Conservation (phyloP, 2,113 vertebrate species). For the Stictonetta naevosa region DNA sequence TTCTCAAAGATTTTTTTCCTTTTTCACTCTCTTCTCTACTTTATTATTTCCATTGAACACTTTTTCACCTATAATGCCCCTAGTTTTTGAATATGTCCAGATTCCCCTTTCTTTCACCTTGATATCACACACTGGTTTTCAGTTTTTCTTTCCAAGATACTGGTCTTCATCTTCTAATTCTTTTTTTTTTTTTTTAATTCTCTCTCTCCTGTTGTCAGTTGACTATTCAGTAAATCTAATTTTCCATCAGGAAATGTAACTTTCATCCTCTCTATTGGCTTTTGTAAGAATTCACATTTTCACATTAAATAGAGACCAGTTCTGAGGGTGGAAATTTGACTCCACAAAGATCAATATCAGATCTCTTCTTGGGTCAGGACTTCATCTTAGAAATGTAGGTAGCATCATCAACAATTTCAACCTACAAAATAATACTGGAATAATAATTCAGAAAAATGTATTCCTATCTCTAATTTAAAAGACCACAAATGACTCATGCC, state of each 20-base stretch:
- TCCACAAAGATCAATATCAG: neutral
- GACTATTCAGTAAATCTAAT: neutral
- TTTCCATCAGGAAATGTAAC: neutral
- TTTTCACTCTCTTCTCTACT: neutral
- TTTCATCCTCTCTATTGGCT: neutral
- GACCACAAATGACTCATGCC: neutral
- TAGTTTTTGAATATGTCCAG: neutral
- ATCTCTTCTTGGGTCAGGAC: neutral
- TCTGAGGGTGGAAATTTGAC: neutral
- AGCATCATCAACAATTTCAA: neutral
- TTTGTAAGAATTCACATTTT: neutral
- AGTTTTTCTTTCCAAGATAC: neutral
- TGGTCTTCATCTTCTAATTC: neutral
- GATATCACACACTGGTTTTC: neutral
- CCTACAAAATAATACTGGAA: neutral
- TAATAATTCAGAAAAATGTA: conserved; percentile 21
- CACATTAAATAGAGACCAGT: neutral
- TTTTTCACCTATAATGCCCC: neutral
- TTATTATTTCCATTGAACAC: neutral
- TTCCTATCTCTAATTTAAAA: neutral
- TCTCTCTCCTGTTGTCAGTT: neutral
- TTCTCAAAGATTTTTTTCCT: neutral
- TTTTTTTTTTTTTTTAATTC: neutral
- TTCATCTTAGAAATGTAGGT: neutral
- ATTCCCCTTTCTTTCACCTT: neutral